A percentile compares a stretch with the other conserved stretches of the same genome.
These are phyloP conservation scores for Leptopilina drosophilae DNA, from an alignment of 2,888 invertebrate species.

Conservation along the genomic window DNA sequence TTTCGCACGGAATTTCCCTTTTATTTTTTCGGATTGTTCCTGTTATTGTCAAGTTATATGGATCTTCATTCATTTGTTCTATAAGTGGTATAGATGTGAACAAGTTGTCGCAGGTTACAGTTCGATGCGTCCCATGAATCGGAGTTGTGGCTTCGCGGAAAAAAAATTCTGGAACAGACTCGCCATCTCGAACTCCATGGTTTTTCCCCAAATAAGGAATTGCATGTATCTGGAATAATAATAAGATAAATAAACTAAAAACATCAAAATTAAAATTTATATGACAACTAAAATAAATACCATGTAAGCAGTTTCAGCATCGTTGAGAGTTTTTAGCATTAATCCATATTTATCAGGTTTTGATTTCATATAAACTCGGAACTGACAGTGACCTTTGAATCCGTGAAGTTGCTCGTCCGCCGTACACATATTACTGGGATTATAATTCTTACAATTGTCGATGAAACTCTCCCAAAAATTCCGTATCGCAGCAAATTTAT, in stretches of 20 bases:
- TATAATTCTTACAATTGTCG: conserved; percentile 42
- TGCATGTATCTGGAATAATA: conserved; percentile 44
- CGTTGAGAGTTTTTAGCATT: conserved; percentile 69
- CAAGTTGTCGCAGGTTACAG: too few relatives aligned
- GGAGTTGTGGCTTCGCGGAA: conserved; percentile 37
- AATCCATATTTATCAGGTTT: conserved; percentile 71
- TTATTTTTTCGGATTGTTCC: conserved; percentile 58
- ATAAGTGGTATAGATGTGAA: conserved; percentile 49
- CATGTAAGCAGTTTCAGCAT: conserved; percentile 68
- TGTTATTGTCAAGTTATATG: conserved; percentile 47
- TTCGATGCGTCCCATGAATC: too few relatives aligned
- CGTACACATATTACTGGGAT: conserved; percentile 52
- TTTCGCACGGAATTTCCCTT: conserved; percentile 49
- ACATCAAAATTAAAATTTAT: conserved; percentile 40
- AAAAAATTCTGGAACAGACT: conserved; percentile 45
- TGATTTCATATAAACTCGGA: conserved; percentile 63
- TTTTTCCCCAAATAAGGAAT: conserved; percentile 49
- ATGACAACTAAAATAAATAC: conserved; percentile 25
- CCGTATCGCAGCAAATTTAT: conserved; percentile 6
- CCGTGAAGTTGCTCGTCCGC: conserved; percentile 64
- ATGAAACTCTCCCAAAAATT: conserved; percentile 41
- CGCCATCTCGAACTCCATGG: background rate
- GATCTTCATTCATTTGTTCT: conserved; percentile 44
- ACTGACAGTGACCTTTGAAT: conserved; percentile 61
- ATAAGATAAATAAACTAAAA: conserved; percentile 18